Evolutionary conservation across 2,113 vertebrate species (phyloP).

Genomic region (Hiodon tergisus): DNA sequence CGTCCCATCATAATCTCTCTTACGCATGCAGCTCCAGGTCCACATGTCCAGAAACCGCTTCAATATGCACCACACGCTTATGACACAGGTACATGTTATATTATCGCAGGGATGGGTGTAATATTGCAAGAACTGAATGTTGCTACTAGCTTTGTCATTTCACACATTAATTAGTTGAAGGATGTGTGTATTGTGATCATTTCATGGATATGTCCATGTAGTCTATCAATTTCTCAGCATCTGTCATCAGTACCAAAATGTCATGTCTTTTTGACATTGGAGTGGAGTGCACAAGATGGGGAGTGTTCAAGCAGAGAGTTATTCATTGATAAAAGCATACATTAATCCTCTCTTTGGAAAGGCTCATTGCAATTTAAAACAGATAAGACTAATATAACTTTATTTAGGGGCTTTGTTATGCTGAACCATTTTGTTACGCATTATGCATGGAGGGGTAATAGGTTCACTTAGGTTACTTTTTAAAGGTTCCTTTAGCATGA

Average conservation of each 20-base stretch:
- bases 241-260: not conserved
- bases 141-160: too few relatives aligned
- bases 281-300: not conserved
- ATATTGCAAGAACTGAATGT: too few relatives aligned
- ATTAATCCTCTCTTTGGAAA: not conserved
- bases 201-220: not conserved
- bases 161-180: too few relatives aligned
- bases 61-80: not conserved
- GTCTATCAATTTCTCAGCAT: not conserved
- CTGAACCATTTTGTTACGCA: constrained; percentile 16
- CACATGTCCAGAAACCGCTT: not conserved
- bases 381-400: constrained; percentile 10
- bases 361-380: constrained; percentile 8
- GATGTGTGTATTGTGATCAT: not conserved
- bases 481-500: constrained; percentile 10
- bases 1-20: constrained; percentile 60
- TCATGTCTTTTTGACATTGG: not conserved
- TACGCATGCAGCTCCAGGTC: constrained; percentile 40
- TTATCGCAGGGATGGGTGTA: too few relatives aligned
- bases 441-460: constrained; percentile 6
- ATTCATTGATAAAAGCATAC: constrained; percentile 15
- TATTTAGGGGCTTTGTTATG: constrained; percentile 16
- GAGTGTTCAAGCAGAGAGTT: not conserved
- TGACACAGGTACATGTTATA: too few relatives aligned
- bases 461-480: constrained; percentile 14